Conservation (phyloP, 2,797 vertebrate genomes). For the Vespertilio murinus region DNA sequence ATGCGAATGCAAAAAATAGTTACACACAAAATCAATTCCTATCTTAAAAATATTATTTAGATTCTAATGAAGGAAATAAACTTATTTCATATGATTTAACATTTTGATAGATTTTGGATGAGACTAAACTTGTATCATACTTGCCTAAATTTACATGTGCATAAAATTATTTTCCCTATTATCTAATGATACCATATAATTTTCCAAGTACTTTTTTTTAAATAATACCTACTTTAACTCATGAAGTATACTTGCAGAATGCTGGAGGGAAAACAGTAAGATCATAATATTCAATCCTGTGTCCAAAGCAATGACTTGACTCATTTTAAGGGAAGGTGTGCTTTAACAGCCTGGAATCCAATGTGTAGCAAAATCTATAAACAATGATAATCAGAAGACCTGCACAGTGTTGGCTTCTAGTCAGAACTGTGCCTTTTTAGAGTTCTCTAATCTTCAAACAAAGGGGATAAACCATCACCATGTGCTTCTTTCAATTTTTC, state of each 20-base stretch:
- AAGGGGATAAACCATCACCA: neutral
- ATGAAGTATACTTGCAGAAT: neutral
- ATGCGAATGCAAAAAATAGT: neutral
- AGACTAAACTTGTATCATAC: neutral
- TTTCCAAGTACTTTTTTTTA: conserved; percentile 13
- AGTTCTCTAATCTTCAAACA: neutral
- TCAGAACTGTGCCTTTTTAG: neutral
- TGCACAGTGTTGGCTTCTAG: neutral
- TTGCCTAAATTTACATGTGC: neutral
- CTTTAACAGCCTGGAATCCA: neutral
- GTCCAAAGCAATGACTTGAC: neutral
- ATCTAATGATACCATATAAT: neutral
- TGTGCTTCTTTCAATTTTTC: neutral
- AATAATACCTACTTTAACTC: neutral
- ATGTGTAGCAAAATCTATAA: neutral
- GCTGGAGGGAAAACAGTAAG: neutral
- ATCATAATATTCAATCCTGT: neutral
- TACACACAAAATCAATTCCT: neutral
- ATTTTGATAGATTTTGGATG: neutral
- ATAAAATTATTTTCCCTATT: neutral
- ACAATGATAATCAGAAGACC: neutral
- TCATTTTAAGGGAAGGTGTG: neutral
- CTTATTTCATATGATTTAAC: neutral
- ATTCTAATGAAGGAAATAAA: neutral
- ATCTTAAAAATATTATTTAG: conserved; percentile 1